phyloP scores from a whole-genome alignment of 2,113 vertebrate genomes.

The Cyphomyrus discorhynchus region DNA sequence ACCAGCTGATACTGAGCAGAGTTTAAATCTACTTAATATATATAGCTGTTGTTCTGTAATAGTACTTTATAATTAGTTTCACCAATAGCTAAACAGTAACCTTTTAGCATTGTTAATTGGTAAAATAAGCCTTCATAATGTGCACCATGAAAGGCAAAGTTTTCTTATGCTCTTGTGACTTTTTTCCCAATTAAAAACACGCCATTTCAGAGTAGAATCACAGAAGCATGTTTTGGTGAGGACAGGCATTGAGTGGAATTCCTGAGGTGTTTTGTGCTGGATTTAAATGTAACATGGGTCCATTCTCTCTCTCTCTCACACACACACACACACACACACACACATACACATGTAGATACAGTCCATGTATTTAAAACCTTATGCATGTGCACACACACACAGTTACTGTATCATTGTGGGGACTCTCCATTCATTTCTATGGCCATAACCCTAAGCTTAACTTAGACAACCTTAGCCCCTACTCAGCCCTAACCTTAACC shows the following conservation, averaged over 20 bases:
- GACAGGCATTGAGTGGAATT: constrained; percentile 54
- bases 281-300: constrained; percentile 52
- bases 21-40: background rate
- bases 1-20: background rate
- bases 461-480: background rate
- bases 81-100: background rate
- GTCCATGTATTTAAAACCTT: background rate
- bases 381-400: background rate
- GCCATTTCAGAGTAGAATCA: background rate
- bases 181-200: background rate
- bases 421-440: background rate
- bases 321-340: no score
- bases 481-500: background rate
- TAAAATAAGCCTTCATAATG: background rate
- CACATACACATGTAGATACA: background rate
- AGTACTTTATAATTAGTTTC: background rate
- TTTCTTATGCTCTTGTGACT: background rate
- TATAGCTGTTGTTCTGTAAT: background rate
- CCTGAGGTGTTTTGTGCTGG: constrained; percentile 53
- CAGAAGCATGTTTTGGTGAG: constrained; percentile 48
- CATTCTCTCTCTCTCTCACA: constrained; percentile 15
- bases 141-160: background rate
- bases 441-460: background rate
- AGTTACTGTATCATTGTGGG: background rate
- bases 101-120: background rate